Evolutionary conservation across 2,797 vertebrate species (phyloP).

Genomic region (Trachops cirrhosus): DNA sequence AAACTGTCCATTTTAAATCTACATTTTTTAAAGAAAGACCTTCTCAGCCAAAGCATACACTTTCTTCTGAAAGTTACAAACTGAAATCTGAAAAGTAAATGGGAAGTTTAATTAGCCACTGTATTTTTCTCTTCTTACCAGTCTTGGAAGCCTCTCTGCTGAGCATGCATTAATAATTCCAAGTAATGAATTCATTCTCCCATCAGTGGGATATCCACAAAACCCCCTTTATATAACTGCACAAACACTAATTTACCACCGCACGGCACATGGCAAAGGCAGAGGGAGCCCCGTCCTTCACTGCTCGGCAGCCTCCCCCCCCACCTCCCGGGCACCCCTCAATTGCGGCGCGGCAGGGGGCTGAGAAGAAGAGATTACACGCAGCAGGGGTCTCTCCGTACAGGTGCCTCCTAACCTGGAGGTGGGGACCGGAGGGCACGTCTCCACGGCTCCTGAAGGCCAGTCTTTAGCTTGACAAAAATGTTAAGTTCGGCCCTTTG

Average conservation of each 20-base stretch:
- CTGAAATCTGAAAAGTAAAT: conserved; percentile 16
- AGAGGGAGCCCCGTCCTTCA: not conserved
- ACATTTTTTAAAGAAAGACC: not conserved
- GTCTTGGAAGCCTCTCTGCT: not conserved
- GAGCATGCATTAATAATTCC: conserved; percentile 14
- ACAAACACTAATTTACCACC: conserved; percentile 54
- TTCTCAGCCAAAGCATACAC: not conserved
- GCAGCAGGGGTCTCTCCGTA: not conserved
- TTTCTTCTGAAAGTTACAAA: not conserved
- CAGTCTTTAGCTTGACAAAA: not conserved
- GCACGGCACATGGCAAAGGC: not conserved
- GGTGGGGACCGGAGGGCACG: not conserved
- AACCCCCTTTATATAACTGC: not conserved
- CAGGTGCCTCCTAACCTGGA: conserved; percentile 1
- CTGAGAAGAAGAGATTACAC: conserved; percentile 6
- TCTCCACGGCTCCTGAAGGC: conserved; percentile 27
- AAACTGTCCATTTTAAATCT: not conserved
- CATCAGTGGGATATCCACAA: conserved; percentile 16
- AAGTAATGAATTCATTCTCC: conserved; percentile 59
- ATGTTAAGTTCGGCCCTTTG: conserved; percentile 61
- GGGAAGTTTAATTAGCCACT: conserved; percentile 12
- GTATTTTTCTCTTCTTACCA: not conserved
- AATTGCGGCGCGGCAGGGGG: not conserved
- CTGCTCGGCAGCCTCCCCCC: not conserved
- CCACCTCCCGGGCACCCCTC: conserved; percentile 5